Percentiles rank a stretch among this genome's conserved stretches.
These are phyloP conservation scores for Vombatus ursinus DNA, from an alignment of 2,113 vertebrate genomes.

Conservation along the genomic window DNA sequence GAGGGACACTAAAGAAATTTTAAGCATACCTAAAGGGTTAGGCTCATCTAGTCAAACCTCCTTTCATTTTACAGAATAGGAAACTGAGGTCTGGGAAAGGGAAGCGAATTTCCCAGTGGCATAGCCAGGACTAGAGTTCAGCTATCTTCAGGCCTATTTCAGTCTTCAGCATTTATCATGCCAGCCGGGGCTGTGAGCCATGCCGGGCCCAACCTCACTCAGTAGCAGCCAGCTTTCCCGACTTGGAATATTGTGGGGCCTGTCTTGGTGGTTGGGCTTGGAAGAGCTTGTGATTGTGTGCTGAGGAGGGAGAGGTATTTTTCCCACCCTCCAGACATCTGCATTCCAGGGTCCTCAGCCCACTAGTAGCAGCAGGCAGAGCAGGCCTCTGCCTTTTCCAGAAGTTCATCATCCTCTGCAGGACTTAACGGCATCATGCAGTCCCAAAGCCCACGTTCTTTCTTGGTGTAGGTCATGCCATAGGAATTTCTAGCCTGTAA, in stretches of 20 bases:
- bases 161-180: not conserved
- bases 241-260: not conserved
- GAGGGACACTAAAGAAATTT: not conserved
- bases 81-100: not conserved
- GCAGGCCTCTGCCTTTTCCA: conserved; percentile 45
- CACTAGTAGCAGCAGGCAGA: not conserved
- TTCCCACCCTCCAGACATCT: not conserved
- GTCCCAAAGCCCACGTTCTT: conserved; percentile 47
- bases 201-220: not conserved
- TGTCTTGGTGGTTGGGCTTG: not conserved
- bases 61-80: not conserved
- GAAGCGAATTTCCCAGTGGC: not conserved
- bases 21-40: not conserved
- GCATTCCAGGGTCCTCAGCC: not conserved
- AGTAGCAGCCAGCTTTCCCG: not conserved
- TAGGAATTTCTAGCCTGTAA: conserved; percentile 1
- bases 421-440: conserved; percentile 37
- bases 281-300: not conserved
- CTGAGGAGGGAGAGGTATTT: not conserved
- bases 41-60: not conserved
- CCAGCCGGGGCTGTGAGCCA: not conserved
- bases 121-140: not conserved
- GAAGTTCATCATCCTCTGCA: conserved; percentile 32
- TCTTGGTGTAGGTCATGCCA: conserved; percentile 26
- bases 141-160: not conserved